Conservation (phyloP, 2,888 invertebrate species). For the Caenorhabditis virilis region DNA sequence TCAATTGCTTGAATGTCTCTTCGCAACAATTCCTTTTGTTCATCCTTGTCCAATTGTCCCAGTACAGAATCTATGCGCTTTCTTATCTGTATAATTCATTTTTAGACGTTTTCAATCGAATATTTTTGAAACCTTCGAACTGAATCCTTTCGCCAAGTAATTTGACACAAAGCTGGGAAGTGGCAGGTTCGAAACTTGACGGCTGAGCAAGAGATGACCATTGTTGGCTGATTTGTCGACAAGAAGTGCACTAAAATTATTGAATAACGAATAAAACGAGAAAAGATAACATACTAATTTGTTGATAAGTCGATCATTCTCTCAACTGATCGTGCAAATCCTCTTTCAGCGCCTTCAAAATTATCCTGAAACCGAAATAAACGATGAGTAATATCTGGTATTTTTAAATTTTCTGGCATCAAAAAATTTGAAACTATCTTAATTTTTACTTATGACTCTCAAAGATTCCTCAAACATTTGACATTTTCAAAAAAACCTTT, state of each 20-base stretch:
- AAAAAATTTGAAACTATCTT: neutral
- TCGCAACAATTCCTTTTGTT: conserved; percentile 75
- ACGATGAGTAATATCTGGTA: no score
- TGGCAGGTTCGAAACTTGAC: conserved; percentile 57
- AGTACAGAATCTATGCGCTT: conserved; percentile 40
- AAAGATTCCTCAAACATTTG: no score
- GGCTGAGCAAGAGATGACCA: conserved; percentile 45
- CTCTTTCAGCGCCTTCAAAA: conserved; percentile 83
- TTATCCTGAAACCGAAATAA: conserved; percentile 73
- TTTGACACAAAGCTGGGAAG: conserved; percentile 57
- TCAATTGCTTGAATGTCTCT: conserved; percentile 88
- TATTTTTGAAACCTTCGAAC: conserved; percentile 35
- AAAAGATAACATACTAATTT: conserved; percentile 75
- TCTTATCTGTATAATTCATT: conserved; percentile 15
- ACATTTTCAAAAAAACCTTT: no score
- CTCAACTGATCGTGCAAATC: conserved; percentile 87
- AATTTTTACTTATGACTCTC: no score
- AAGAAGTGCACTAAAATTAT: conserved; percentile 44
- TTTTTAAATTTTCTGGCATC: neutral
- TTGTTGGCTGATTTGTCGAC: conserved; percentile 53
- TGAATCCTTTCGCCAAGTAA: conserved; percentile 46
- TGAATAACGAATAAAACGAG: no score
- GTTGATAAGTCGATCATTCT: conserved; percentile 94
- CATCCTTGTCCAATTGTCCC: conserved; percentile 34
- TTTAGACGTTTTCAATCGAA: neutral